These are phyloP conservation scores for Cataglyphis cursor DNA, from an alignment of 2,888 invertebrate genomes.

Conservation along the genomic window DNA sequence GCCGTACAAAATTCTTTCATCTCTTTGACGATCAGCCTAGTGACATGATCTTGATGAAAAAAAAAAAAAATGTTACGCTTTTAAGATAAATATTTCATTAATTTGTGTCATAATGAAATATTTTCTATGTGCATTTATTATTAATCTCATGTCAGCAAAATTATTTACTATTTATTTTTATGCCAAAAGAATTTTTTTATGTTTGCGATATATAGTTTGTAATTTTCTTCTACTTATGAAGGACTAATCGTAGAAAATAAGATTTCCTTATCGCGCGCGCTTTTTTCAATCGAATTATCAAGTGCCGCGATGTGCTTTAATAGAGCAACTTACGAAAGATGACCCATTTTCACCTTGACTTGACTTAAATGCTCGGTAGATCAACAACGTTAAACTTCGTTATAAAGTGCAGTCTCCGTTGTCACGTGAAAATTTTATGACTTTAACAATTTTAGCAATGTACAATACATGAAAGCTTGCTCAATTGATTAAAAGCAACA, in stretches of 20 bases:
- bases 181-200: neutral
- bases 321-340: constrained; percentile 55
- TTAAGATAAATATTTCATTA: neutral
- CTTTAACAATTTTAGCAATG: neutral
- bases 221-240: neutral
- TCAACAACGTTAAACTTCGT: constrained; percentile 62
- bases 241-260: neutral
- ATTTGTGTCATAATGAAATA: neutral
- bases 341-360: constrained; percentile 70
- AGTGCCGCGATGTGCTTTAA: constrained; percentile 58
- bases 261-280: neutral
- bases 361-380: constrained; percentile 58
- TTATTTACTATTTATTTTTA: neutral
- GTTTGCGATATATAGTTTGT: neutral
- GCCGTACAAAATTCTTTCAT: constrained; percentile 60
- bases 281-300: constrained; percentile 60
- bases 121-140: neutral
- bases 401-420: constrained; percentile 49
- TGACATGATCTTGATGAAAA: constrained; percentile 26
- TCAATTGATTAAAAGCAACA: neutral
- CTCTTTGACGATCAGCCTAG: constrained; percentile 43
- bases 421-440: neutral
- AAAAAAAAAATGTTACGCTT: neutral
- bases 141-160: neutral
- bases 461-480: neutral